A percentile compares a stretch with the other conserved stretches of the same genome.
Evolutionary conservation across 1,140 invertebrate species (phyloP).

Genomic region (Macrostomum lignano): DNA sequence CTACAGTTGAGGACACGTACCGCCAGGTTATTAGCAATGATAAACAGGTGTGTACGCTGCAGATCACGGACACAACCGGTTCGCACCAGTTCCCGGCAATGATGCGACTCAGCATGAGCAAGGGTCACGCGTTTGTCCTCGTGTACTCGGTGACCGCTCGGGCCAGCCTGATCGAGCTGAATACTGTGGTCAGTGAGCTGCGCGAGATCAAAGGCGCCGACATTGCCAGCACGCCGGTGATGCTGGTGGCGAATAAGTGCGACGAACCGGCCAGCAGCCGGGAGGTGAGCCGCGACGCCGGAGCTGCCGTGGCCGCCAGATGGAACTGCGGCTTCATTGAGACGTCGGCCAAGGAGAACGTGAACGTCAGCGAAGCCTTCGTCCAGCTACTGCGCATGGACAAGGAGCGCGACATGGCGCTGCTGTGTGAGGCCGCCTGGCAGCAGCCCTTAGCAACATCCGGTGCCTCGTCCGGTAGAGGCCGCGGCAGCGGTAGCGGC

Average conservation of each 20-base stretch:
- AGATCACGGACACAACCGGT: slow-evolving; percentile 85
- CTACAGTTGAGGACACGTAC: slow-evolving; percentile 98
- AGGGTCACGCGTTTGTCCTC: slow-evolving; percentile 38
- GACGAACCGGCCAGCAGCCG: slow-evolving; percentile 69
- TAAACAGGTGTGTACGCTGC: slow-evolving; percentile 93
- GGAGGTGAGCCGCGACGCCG: slow-evolving; percentile 27
- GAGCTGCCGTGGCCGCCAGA: slow-evolving; percentile 37
- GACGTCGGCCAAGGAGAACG: slow-evolving; percentile 92
- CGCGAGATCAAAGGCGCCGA: slow-evolving; percentile 37
- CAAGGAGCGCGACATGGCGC: slow-evolving; percentile 56
- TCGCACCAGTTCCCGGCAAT: slow-evolving; percentile 99
- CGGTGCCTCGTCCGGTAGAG: no score
- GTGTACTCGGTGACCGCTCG: slow-evolving; percentile 32
- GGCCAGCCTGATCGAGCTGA: slow-evolving; percentile 77
- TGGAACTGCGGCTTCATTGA: slow-evolving; percentile 93
- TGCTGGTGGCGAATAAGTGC: slow-evolving; percentile 34
- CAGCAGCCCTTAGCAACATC: no score
- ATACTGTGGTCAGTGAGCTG: slow-evolving; percentile 64
- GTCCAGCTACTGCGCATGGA: slow-evolving; percentile 60
- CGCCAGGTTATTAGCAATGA: slow-evolving; percentile 95
- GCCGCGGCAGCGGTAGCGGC: no score
- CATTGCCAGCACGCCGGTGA: slow-evolving; percentile 25
- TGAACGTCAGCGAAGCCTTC: slow-evolving; percentile 75
- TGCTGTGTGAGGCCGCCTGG: no score
- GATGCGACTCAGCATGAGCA: slow-evolving; percentile 87